These are phyloP conservation scores for Butorides virescens DNA, from an alignment of 2,113 vertebrate species.

Conservation along the genomic window DNA sequence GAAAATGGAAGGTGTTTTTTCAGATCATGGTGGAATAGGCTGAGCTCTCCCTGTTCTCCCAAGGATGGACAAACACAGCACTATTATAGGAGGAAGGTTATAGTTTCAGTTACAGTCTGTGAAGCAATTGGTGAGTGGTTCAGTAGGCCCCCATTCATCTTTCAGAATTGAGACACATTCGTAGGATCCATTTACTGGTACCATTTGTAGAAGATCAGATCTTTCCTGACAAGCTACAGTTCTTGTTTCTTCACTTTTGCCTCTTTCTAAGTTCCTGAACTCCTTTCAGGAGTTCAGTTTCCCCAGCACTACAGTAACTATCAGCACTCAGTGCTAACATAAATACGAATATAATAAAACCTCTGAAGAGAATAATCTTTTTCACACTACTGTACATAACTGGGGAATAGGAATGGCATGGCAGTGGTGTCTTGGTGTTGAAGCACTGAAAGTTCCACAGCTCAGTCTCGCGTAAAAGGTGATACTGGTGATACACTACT, in stretches of 20 bases:
- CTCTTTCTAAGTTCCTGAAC: background rate
- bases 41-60: background rate
- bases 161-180: background rate
- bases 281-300: background rate
- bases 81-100: background rate
- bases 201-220: background rate
- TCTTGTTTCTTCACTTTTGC: background rate
- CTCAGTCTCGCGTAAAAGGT: rapidly evolving
- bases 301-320: background rate
- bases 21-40: background rate
- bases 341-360: background rate
- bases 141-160: background rate
- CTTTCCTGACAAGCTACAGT: background rate
- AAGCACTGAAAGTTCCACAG: background rate
- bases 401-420: background rate
- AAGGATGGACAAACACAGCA: background rate
- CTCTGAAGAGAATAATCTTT: background rate
- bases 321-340: background rate
- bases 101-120: background rate
- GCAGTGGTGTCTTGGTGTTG: rapidly evolving
- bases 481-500: background rate
- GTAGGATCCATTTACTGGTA: background rate
- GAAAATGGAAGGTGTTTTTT: background rate
- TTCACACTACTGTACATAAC: background rate
- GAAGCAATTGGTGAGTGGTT: background rate